Percentiles rank a stretch among this genome's conserved stretches.
phyloP scores from a whole-genome alignment of 2,888 invertebrate genomes.

The Cabera pusaria region DNA sequence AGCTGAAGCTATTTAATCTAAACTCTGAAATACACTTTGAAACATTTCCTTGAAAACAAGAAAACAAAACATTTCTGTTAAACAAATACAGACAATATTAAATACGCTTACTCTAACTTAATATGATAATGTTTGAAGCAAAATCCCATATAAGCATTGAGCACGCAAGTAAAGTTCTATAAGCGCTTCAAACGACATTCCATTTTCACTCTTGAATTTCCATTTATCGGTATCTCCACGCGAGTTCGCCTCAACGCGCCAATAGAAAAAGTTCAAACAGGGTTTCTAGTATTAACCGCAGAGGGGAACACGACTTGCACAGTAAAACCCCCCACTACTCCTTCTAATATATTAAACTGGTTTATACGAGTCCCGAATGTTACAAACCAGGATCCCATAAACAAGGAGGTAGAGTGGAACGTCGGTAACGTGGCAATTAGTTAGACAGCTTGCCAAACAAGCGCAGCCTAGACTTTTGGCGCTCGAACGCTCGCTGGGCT shows the following conservation, averaged over 20 bases:
- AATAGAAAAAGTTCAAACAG: slow-evolving; percentile 17
- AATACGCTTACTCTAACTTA: too few relatives aligned
- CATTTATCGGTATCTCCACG: slow-evolving; percentile 12
- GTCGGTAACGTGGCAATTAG: slow-evolving; percentile 62
- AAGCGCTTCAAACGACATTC: slow-evolving; percentile 3
- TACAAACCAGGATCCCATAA: slow-evolving; percentile 43
- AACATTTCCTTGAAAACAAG: too few relatives aligned
- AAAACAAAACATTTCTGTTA: too few relatives aligned
- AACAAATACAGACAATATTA: too few relatives aligned
- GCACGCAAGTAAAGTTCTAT: too few relatives aligned
- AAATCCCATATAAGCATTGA: too few relatives aligned
- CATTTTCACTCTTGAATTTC: slow-evolving; percentile 4
- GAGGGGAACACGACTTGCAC: slow-evolving; percentile 22
- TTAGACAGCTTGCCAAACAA: slow-evolving; percentile 69
- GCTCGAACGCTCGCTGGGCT: slow-evolving; percentile 46
- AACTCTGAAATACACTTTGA: too few relatives aligned
- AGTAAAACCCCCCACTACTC: neutral
- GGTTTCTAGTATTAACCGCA: slow-evolving; percentile 13
- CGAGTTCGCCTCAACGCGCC: slow-evolving; percentile 20
- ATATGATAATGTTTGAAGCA: too few relatives aligned
- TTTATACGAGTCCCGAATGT: slow-evolving; percentile 45
- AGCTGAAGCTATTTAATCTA: too few relatives aligned
- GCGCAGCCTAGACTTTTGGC: slow-evolving; percentile 42
- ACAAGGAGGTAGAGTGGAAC: slow-evolving; percentile 41
- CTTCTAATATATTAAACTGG: slow-evolving; percentile 24